Conservation (phyloP, 2,888 invertebrate species). For the Apamea epomidion region DNA sequence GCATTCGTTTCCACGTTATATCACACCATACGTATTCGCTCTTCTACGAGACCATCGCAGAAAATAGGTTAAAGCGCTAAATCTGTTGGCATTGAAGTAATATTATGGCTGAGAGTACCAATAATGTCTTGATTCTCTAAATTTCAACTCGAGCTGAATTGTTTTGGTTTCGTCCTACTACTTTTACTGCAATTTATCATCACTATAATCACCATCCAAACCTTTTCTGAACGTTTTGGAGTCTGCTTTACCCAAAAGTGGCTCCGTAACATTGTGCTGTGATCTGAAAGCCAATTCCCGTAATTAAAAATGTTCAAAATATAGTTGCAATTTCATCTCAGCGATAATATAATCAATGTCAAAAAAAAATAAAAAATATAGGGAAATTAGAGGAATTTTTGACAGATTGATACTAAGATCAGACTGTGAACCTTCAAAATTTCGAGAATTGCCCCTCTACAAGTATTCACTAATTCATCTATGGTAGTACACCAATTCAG, state of each 20-base stretch:
- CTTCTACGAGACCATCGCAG: conserved; percentile 17
- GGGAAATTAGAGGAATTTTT: no score
- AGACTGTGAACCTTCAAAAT: no score
- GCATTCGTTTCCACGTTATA: conserved; percentile 24
- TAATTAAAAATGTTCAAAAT: no score
- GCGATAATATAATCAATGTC: no score
- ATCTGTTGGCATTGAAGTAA: conserved; percentile 21
- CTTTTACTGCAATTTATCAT: not conserved
- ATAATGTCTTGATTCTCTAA: not conserved
- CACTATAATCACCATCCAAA: not conserved
- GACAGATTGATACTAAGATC: no score
- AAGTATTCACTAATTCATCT: not conserved
- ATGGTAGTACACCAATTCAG: not conserved
- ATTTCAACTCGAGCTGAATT: not conserved
- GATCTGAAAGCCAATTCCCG: not conserved
- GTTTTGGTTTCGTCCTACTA: not conserved
- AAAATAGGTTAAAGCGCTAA: conserved; percentile 29
- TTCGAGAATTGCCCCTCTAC: not conserved
- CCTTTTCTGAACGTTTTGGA: not conserved
- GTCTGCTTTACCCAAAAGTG: not conserved
- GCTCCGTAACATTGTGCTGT: not conserved
- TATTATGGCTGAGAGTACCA: not conserved
- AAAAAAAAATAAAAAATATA: no score
- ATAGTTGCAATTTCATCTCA: no score
- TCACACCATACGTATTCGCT: not conserved